phyloP scores from a whole-genome alignment of 92 coral and sea anemone species.

The Epizoanthus stellaris region DNA sequence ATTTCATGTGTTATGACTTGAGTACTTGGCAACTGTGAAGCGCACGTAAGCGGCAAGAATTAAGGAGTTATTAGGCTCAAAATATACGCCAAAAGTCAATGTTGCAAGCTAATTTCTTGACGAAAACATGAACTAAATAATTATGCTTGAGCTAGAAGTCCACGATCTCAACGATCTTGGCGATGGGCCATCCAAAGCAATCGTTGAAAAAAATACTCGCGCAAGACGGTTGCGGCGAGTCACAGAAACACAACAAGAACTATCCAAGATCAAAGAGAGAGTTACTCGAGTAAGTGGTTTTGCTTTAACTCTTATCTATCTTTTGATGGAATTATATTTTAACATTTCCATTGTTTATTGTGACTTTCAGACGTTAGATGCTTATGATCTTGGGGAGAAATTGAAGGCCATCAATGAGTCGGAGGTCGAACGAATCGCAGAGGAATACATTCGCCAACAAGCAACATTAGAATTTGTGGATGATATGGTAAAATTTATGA shows the following conservation, averaged over 20 bases:
- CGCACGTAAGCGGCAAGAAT: neutral
- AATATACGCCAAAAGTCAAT: neutral
- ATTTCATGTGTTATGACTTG: neutral
- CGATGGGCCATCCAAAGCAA: conserved; percentile 93
- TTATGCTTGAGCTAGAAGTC: conserved; percentile 54
- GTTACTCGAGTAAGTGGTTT: conserved; percentile 76
- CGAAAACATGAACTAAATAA: neutral
- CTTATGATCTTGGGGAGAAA: conserved; percentile 93
- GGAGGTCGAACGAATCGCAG: conserved; percentile 85
- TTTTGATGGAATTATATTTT: neutral
- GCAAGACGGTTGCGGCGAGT: conserved; percentile 79
- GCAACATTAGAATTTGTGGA: conserved; percentile 96
- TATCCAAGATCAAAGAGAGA: conserved; percentile 79
- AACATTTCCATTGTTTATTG: neutral
- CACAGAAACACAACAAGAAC: conserved; percentile 91
- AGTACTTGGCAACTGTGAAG: conserved; percentile 34
- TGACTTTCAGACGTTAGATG: conserved; percentile 80
- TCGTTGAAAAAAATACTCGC: conserved; percentile 84
- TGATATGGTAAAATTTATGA: conserved; percentile 79
- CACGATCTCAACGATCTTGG: conserved; percentile 70
- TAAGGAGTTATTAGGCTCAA: neutral
- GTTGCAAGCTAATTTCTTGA: conserved; percentile 3
- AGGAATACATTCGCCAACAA: conserved; percentile 86
- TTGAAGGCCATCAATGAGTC: conserved; percentile 68
- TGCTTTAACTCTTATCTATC: neutral